Conservation (phyloP, 2,888 invertebrate species). For the Allophyes oxyacanthae region DNA sequence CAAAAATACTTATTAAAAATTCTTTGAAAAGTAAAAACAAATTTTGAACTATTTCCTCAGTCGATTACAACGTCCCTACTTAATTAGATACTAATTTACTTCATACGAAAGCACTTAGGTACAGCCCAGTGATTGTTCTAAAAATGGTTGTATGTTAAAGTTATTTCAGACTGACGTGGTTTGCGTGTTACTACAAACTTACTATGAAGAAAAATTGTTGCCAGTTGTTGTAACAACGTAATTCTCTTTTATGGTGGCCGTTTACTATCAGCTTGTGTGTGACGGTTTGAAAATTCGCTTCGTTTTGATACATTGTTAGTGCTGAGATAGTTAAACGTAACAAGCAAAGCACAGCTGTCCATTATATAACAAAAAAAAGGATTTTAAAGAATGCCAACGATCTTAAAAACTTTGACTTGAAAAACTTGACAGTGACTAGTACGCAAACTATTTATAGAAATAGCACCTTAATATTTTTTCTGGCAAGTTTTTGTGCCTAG, state of each 20-base stretch:
- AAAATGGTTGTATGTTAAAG: constrained; percentile 39
- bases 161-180: constrained; percentile 56
- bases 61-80: too few species aligned
- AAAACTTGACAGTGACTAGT: constrained; percentile 16
- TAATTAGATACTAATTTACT: constrained; percentile 9
- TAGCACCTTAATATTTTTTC: constrained; percentile 5
- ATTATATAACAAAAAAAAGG: constrained; percentile 18
- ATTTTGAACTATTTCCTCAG: too few species aligned
- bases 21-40: too few species aligned
- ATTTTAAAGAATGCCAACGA: not conserved
- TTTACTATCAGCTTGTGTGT: constrained; percentile 68
- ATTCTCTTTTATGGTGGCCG: constrained; percentile 73
- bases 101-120: constrained; percentile 31
- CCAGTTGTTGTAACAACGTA: constrained; percentile 74
- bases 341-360: constrained; percentile 44
- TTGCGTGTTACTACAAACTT: constrained; percentile 70
- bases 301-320: constrained; percentile 60
- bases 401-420: constrained; percentile 12
- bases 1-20: too few species aligned
- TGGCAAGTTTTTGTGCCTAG: constrained; percentile 2
- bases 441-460: constrained; percentile 23
- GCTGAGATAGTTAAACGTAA: constrained; percentile 37
- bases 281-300: constrained; percentile 67
- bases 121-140: constrained; percentile 24
- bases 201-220: constrained; percentile 72